Evolutionary conservation across 2,797 vertebrate species (phyloP).

Genomic region (Allobates femoralis): DNA sequence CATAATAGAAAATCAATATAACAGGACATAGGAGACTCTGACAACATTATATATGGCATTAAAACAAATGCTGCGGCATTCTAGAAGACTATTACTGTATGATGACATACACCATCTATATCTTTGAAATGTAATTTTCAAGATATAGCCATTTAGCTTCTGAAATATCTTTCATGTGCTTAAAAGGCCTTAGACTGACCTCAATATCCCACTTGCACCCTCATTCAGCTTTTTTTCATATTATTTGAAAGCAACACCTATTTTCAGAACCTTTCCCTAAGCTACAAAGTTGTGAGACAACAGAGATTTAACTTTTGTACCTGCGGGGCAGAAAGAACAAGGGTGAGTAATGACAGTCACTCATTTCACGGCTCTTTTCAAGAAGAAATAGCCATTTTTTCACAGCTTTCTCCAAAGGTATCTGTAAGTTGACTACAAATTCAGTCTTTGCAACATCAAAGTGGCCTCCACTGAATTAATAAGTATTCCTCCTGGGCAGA

Average conservation of each 20-base stretch:
- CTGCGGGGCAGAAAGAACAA: conserved; percentile 57
- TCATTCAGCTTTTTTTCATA: conserved; percentile 40
- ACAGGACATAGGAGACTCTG: no score
- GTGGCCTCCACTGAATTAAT: conserved; percentile 42
- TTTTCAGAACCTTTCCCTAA: conserved; percentile 51
- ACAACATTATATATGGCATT: background rate
- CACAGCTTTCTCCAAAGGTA: conserved; percentile 34
- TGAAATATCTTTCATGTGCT: conserved; percentile 22
- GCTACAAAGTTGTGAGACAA: conserved; percentile 54
- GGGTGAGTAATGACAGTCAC: conserved; percentile 57
- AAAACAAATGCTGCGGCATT: background rate
- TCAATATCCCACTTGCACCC: conserved; percentile 42
- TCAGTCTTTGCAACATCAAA: conserved; percentile 50
- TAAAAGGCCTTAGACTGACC: conserved; percentile 22
- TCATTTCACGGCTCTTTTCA: conserved; percentile 54
- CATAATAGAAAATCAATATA: no score
- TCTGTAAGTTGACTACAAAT: conserved; percentile 50
- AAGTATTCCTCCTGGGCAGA: conserved; percentile 23
- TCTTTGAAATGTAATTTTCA: background rate
- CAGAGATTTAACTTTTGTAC: conserved; percentile 56
- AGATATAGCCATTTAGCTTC: conserved; percentile 13
- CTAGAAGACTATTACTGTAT: background rate
- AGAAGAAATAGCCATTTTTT: conserved; percentile 55
- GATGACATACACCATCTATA: background rate
- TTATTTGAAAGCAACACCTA: conserved; percentile 54